Evolutionary conservation across 2,113 vertebrate species (phyloP), one percentile per base, ranked within the genome.

Genomic region (Uropsilus gracilis): DNA sequence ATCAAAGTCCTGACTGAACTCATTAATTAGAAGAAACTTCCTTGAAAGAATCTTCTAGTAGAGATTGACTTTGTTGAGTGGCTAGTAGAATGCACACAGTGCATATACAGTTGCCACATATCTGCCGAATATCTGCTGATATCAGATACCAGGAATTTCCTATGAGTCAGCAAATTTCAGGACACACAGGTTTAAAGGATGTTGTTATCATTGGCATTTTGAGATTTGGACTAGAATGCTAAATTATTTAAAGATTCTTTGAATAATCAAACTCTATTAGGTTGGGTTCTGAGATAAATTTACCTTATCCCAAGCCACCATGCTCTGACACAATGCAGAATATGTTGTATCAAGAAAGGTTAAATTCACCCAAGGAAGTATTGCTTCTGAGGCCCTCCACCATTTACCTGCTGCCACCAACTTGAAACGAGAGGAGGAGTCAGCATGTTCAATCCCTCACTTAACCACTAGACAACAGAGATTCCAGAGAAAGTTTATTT

Each of bases 401-500:
- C 37, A 80, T 83, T 81, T 64, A 18, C 39, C 63, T 46, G 22
- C 44, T 73, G 32, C 55, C 44, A 50, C 84, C 75, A 72, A 26
- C 32, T 50, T 91, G 59, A 87, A 92, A 66, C 82, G 81, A 75
- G 46, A 82, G 14, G 39, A 63, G 64, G 53, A 84, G 81, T 86
- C 78, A 28, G 66, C 20, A 42, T 89, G 95, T 94, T 88, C 90
- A 86, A 1, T 72, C 78, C 95, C 92, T 96, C 50, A 28, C 64
- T 97, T 78, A 94, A 94, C 94, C 44, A 81, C 59, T 84, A 95
- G 85, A 81, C 89, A 96, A 95, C 97, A 94, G 59, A 97, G 50
- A 68, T 95, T 96, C 92, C 77, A 68, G 94, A 95, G 86, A 64
- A 24, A 96, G 82, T 96, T 97, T 98, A 98, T 96, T 96, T 53